Base-by-base conservation (phyloP, 30 jellyfish, hydroid and myxozoan genomes). In the Morbakka virulenta region DNA sequence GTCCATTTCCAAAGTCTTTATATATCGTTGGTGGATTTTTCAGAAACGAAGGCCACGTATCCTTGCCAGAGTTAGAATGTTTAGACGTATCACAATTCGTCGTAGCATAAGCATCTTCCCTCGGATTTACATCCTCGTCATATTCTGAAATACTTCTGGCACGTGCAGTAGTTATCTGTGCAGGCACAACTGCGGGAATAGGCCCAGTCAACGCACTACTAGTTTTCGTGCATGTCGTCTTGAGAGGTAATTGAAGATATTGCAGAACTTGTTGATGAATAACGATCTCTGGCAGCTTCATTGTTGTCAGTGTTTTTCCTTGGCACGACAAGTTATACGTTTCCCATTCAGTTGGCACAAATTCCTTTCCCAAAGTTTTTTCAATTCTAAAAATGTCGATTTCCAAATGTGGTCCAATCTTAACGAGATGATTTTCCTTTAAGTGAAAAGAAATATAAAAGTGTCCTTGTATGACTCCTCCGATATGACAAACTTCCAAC, bases 1-100 rank as follows among this genome's bases (percentile, higher is more conserved):
- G 29, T 9, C 90, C 90, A 83, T 79, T 79, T 24, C 90, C 90
- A 62, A 67, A 79, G 82, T 79, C 70, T 66, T 79, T 79, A 41
- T 79, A 79, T 26, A 79, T 28, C 53, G 90, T 41, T 6, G 57
- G 17, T 6, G 13, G 9, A 6, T 17, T 17, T 41, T 41, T 17
- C 9, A 17, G 17, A 6, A 41, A 41, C 17, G 57, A 17, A 41
- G 57, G 57, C 57, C 57, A 41, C 57, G 17, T 6, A 41, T 41
- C 13, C 57, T 6, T 41, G 17, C 13, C 17, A 41, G 9, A 9
- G 9, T 41, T 17, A 41, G 57, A 17, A 6, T 9, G 13, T 17
- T 41, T 41, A 17, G 57, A 41, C 57, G 13, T 6, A 17, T 41
- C 57, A 41, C 9, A 6, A 17, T 41, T 41, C 17, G 13, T 17